Conservation (phyloP, 2,113 vertebrate genomes). For the Tragulus kanchil region DNA sequence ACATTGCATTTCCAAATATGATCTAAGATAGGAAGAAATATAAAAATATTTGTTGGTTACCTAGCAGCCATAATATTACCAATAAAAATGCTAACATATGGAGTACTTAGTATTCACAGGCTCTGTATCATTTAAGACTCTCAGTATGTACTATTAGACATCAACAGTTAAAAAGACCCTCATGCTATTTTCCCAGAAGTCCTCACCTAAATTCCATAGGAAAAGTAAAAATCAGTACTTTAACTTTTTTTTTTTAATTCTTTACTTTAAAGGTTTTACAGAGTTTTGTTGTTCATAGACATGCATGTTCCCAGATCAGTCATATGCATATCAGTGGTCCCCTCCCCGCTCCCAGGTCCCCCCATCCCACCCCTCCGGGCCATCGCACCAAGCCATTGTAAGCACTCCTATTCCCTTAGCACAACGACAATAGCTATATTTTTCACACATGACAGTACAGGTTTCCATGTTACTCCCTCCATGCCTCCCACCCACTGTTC, state of each 20-base stretch:
- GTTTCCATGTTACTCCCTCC: too few species aligned
- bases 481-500: too few species aligned
- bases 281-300: too few species aligned
- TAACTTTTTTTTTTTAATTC: not conserved
- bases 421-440: too few species aligned
- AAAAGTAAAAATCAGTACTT: conserved; percentile 27
- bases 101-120: not conserved
- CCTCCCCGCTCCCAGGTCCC: too few species aligned
- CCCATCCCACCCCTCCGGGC: too few species aligned
- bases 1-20: conserved; percentile 16
- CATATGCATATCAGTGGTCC: too few species aligned
- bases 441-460: too few species aligned
- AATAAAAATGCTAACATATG: conserved; percentile 29
- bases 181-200: not conserved
- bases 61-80: not conserved
- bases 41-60: not conserved
- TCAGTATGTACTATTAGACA: not conserved
- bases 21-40: not conserved
- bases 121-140: not conserved
- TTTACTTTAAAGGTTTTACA: too few species aligned
- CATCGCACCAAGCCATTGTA: too few species aligned
- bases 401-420: too few species aligned
- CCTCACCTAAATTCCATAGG: not conserved
- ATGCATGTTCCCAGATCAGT: too few species aligned
- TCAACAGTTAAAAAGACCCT: not conserved